These are phyloP conservation scores for Melanotaenia boesemani DNA, from an alignment of 2,797 vertebrate species.

Conservation along the genomic window DNA sequence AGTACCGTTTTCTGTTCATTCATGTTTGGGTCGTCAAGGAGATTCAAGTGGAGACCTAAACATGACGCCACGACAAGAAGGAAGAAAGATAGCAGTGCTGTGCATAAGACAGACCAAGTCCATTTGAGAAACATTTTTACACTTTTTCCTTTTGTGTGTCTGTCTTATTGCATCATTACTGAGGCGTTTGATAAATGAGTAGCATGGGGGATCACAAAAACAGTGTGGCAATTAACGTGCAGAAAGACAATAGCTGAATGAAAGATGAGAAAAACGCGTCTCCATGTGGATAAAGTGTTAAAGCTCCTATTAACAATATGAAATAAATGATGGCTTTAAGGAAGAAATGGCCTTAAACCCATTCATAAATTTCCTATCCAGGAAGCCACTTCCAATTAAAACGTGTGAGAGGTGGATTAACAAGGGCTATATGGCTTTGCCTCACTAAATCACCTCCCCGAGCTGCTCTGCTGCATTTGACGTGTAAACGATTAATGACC, in stretches of 20 bases:
- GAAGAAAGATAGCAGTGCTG: constrained; percentile 21
- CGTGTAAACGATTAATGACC: constrained; percentile 87
- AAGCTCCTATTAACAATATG: constrained; percentile 80
- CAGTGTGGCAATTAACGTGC: constrained; percentile 63
- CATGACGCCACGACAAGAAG: constrained; percentile 47
- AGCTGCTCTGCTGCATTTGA: constrained; percentile 85
- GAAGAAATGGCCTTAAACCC: constrained; percentile 83
- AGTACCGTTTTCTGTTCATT: constrained; percentile 71
- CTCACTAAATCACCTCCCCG: constrained; percentile 83
- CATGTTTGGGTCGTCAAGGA: constrained; percentile 78
- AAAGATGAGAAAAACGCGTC: constrained; percentile 71
- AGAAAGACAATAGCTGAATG: constrained; percentile 68
- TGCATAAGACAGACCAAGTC: constrained; percentile 30
- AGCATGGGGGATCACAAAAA: constrained; percentile 45
- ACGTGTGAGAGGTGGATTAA: constrained; percentile 86
- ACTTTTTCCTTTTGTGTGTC: constrained; percentile 32
- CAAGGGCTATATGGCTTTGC: constrained; percentile 83
- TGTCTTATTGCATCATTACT: constrained; percentile 47
- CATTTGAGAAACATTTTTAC: constrained; percentile 44
- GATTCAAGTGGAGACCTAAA: constrained; percentile 73
- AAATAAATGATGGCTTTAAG: constrained; percentile 83
- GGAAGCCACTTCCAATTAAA: constrained; percentile 87
- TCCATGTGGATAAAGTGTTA: constrained; percentile 79
- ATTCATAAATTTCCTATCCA: constrained; percentile 85
- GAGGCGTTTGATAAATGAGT: constrained; percentile 41